Evolutionary conservation across 2,113 vertebrate species (phyloP).

Genomic region (Nerophis ophidion): DNA sequence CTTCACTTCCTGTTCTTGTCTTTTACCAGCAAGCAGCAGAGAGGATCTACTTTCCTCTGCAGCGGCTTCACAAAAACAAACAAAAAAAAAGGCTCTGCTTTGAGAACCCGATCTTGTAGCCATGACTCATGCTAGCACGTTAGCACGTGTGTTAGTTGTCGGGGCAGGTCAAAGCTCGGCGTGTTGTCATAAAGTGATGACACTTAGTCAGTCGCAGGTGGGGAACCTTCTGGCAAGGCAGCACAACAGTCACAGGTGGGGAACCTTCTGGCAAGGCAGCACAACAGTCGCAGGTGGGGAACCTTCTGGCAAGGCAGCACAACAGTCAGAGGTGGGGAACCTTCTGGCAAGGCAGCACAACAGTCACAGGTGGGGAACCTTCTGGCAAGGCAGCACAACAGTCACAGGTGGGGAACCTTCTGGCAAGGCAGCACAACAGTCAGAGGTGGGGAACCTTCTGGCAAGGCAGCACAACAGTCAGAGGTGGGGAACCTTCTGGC

Average conservation of each 20-base stretch:
- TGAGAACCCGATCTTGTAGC: no score
- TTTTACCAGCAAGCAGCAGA: slow-evolving; percentile 12
- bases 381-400: slow-evolving; percentile 49
- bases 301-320: no score
- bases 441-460: no score
- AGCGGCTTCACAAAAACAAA: slow-evolving; percentile 44
- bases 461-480: slow-evolving; percentile 47
- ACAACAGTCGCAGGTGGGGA: slow-evolving; percentile 68
- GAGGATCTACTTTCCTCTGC: slow-evolving; percentile 62
- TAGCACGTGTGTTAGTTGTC: no score
- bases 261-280: slow-evolving; percentile 52
- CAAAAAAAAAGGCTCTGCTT: slow-evolving; percentile 53
- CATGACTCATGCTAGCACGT: no score
- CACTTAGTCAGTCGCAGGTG: slow-evolving; percentile 56
- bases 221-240: slow-evolving; percentile 71
- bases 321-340: slow-evolving; percentile 69
- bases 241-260: no score
- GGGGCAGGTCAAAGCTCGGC: no score
- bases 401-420: slow-evolving; percentile 71
- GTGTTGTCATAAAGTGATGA: no score
- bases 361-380: no score
- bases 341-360: no score
- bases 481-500: slow-evolving; percentile 73
- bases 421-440: no score
- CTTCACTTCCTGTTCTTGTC: not conserved